Evolutionary conservation across 1,140 invertebrate genomes (phyloP).

Genomic region (Ditylenchus dipsaci): DNA sequence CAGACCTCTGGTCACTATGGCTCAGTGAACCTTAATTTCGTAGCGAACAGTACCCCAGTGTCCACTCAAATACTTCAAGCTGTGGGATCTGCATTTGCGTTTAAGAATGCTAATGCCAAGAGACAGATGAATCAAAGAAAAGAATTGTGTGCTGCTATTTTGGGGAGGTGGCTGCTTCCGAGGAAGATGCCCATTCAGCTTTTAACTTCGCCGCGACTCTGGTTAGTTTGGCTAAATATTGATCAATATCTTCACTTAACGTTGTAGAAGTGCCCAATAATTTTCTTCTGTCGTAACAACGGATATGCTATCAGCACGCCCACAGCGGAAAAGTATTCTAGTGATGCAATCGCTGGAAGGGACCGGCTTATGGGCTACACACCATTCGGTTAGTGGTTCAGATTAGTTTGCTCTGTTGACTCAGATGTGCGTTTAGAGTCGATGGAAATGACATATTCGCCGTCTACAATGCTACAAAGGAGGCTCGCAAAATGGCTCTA

Average conservation of each 20-base stretch:
- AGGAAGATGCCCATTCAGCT: constrained; percentile 96
- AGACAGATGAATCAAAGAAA: constrained; percentile 56
- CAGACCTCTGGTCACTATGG: constrained; percentile 62
- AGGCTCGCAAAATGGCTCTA: constrained; percentile 73
- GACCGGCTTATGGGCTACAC: constrained; percentile 81
- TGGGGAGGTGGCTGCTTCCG: constrained; percentile 94
- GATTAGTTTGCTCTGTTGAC: too few species aligned
- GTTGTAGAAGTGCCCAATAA: constrained; percentile 75
- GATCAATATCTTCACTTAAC: too few species aligned
- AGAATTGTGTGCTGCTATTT: constrained; percentile 88
- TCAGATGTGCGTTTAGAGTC: constrained; percentile 65
- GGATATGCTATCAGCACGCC: constrained; percentile 97
- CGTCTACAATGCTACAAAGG: constrained; percentile 81
- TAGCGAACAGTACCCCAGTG: constrained; percentile 89
- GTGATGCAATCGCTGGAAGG: constrained; percentile 70
- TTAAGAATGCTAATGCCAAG: constrained; percentile 66
- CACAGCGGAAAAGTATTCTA: constrained; percentile 82
- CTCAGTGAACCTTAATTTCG: constrained; percentile 74
- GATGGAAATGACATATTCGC: constrained; percentile 96
- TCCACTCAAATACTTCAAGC: constrained; percentile 95
- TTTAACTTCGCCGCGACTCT: constrained; percentile 97
- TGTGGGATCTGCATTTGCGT: constrained; percentile 82
- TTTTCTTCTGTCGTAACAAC: constrained; percentile 83
- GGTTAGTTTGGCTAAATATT: constrained; percentile 38
- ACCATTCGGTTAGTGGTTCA: constrained; percentile 68